Percentiles rank a stretch among this genome's conserved stretches.
These are phyloP conservation scores for Oxyteleia sp. DNA, from an alignment of 2,888 invertebrate genomes.

Conservation along the genomic window DNA sequence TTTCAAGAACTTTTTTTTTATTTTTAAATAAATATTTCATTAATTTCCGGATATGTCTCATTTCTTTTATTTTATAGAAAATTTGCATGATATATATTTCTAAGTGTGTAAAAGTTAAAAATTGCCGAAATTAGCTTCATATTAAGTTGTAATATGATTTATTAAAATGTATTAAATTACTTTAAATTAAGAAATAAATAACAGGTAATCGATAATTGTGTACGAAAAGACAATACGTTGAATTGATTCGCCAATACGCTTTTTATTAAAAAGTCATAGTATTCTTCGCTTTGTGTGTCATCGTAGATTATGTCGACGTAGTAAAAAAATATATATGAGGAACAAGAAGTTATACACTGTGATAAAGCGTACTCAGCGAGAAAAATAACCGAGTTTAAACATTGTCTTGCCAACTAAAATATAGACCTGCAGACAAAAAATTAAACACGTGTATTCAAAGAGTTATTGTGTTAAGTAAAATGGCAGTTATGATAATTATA, in stretches of 20 bases:
- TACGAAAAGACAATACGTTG: background rate
- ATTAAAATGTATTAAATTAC: background rate
- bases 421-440: constrained; percentile 40
- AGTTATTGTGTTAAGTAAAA: constrained; percentile 45
- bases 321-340: constrained; percentile 36
- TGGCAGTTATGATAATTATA: constrained; percentile 25
- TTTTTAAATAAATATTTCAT: too few relatives aligned
- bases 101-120: too few relatives aligned
- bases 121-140: too few relatives aligned
- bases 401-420: constrained; percentile 57
- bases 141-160: background rate
- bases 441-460: constrained; percentile 39
- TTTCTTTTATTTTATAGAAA: too few relatives aligned
- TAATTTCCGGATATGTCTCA: too few relatives aligned
- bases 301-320: constrained; percentile 49
- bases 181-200: background rate
- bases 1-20: too few relatives aligned
- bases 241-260: constrained; percentile 10
- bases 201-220: background rate
- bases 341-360: constrained; percentile 46
- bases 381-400: constrained; percentile 62
- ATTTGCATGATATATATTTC: too few relatives aligned
- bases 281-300: constrained; percentile 35
- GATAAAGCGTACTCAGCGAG: constrained; percentile 59
- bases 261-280: constrained; percentile 25